Evolutionary conservation across 2,888 invertebrate genomes (phyloP).

Genomic region (Chrysolina oricalcia): DNA sequence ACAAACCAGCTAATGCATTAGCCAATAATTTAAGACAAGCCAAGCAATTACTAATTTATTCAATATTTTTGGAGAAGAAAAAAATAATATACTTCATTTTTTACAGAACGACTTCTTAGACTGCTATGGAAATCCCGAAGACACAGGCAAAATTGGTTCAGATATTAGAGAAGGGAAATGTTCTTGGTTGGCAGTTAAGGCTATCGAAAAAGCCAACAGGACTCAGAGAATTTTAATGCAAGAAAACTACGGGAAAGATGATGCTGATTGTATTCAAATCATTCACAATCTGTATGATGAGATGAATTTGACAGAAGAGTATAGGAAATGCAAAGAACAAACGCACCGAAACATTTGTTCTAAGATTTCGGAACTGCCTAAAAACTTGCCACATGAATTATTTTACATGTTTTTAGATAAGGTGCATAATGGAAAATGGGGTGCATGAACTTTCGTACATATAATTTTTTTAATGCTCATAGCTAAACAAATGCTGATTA

Average conservation of each 20-base stretch:
- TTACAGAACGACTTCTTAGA: slow-evolving; percentile 8
- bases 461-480: too few species aligned
- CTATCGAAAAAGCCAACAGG: not conserved
- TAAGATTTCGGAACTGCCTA: not conserved
- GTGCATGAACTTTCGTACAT: not conserved
- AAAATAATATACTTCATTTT: not conserved
- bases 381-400: not conserved
- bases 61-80: too few species aligned
- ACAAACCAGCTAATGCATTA: too few species aligned
- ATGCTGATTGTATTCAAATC: not conserved
- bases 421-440: not conserved
- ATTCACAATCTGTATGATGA: not conserved
- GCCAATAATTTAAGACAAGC: too few species aligned
- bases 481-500: too few species aligned
- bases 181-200: slow-evolving; percentile 6
- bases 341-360: not conserved
- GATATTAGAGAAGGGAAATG: slow-evolving; percentile 10
- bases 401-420: not conserved
- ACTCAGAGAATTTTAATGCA: not conserved
- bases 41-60: too few species aligned
- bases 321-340: not conserved
- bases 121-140: slow-evolving; percentile 17
- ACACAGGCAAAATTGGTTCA: slow-evolving; percentile 5
- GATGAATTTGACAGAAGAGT: not conserved
- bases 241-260: not conserved